A percentile compares a stretch with the other conserved stretches of the same genome.
These are phyloP conservation scores for Cirrhinus mrigala DNA, from an alignment of 2,797 vertebrate species.

Conservation along the genomic window DNA sequence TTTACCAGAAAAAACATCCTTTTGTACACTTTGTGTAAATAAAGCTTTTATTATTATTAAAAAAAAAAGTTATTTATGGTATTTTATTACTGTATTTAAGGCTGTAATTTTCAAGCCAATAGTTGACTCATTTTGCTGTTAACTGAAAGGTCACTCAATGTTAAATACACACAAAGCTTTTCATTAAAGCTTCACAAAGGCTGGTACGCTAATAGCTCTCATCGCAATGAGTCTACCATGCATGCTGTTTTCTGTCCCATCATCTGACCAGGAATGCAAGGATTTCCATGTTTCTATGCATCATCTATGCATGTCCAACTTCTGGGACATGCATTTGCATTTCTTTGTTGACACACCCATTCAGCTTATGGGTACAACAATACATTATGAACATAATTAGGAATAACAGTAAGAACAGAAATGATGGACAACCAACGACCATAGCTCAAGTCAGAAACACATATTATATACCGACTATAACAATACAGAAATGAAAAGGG, in stretches of 20 bases:
- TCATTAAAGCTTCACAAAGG: conserved; percentile 38
- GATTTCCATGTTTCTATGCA: conserved; percentile 51
- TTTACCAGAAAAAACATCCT: background rate
- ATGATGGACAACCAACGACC: no score
- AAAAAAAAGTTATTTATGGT: no score
- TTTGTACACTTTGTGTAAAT: background rate
- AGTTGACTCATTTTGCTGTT: conserved; percentile 19
- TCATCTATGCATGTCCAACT: no score
- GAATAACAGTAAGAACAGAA: no score
- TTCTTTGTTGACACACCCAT: no score
- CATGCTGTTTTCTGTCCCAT: conserved; percentile 47
- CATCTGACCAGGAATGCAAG: conserved; percentile 45
- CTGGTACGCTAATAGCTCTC: conserved; percentile 31
- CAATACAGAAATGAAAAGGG: no score
- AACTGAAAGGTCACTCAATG: conserved; percentile 23
- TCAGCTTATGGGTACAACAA: no score
- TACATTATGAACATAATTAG: no score
- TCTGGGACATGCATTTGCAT: no score
- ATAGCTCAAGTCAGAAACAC: no score
- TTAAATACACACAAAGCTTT: conserved; percentile 24
- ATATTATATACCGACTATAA: no score
- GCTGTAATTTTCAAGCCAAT: conserved; percentile 9
- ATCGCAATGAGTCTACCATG: conserved; percentile 20
- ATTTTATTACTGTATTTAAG: background rate
- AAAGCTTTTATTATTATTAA: background rate